Base-by-base conservation (phyloP, 1,140 invertebrate species). In the Conus betulinus region DNA sequence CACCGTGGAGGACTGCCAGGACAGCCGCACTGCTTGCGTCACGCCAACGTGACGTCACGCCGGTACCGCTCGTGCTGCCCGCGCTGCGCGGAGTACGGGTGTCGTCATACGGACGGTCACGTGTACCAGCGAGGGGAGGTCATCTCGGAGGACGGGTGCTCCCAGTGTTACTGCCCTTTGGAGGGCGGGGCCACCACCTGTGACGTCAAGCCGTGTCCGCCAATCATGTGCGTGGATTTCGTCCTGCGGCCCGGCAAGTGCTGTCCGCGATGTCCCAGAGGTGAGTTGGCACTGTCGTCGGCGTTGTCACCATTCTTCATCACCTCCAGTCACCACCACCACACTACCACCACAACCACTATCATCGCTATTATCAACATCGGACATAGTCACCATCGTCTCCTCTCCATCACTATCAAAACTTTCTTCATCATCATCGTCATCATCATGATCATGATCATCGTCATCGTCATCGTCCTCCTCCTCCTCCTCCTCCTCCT, bases 51-150 rank as follows among this genome's bases (percentile, higher is more conserved):
- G 84, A 85, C 84, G 27, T 85, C 84, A 39, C 60, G 52, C 57
- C 57, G 15, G 8, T 15, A 60, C 57, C 57, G 15, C 57, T 57
- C 84, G 15, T 88, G 88, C 27, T 88, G 88, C 52, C 84, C 83
- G 3, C 85, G n/a, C 55, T 88, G 88, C 84, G n/a, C 60, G 13
- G 83, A 85, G 55, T 85, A 88, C 25, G 88, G 88, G 3, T 88
- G 88, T 79, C 67, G 55, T 25, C 88, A 88, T 25, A 88, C 83
- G 23, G 88, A 88, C 55, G 88, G 88, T 25, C 67, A 79, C 67
- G 53, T 88, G 25, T 88, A 88, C 71, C 27, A 52, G 51, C 53
- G 52, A 52, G 88, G 88, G 25, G 51, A 84, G 53, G 55, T 85
- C 8, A 85, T 88, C 11, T 84, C 83, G 15, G 20, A 57, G 6